Conservation (phyloP, 2,797 vertebrate species). For the Anabacerthia variegaticeps region DNA sequence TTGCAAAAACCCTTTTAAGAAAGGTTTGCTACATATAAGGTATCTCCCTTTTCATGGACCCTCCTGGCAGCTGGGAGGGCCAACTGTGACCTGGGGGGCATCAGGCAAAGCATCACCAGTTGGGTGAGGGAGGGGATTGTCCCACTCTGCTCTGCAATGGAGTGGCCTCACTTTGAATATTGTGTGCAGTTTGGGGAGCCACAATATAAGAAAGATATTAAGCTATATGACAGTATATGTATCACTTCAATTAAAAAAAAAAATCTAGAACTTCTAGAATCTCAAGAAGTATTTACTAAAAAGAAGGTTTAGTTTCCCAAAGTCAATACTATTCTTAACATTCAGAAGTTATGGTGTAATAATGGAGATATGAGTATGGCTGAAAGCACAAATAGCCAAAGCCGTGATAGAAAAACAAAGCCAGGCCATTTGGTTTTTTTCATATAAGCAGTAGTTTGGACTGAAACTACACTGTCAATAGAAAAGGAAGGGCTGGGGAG, state of each 20-base stretch:
- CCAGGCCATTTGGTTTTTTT: background rate
- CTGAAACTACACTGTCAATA: background rate
- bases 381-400: background rate
- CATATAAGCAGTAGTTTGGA: background rate
- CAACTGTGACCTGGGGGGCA: fast-evolving
- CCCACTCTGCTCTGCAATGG: background rate
- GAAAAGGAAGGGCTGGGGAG: background rate
- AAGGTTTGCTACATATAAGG: background rate
- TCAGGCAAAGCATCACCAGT: background rate
- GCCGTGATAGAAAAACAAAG: background rate
- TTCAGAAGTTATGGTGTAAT: background rate
- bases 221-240: background rate
- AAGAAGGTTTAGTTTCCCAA: background rate
- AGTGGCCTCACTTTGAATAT: fast-evolving
- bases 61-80: background rate
- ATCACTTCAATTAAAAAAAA: background rate
- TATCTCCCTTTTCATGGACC: background rate
- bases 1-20: background rate
- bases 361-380: background rate
- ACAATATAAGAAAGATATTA: fast-evolving
- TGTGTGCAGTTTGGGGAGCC: fast-evolving
- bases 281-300: background rate
- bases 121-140: fast-evolving
- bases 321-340: background rate
- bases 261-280: background rate